Evolutionary conservation across 2,113 vertebrate species (phyloP).

Genomic region (Galbula dea): DNA sequence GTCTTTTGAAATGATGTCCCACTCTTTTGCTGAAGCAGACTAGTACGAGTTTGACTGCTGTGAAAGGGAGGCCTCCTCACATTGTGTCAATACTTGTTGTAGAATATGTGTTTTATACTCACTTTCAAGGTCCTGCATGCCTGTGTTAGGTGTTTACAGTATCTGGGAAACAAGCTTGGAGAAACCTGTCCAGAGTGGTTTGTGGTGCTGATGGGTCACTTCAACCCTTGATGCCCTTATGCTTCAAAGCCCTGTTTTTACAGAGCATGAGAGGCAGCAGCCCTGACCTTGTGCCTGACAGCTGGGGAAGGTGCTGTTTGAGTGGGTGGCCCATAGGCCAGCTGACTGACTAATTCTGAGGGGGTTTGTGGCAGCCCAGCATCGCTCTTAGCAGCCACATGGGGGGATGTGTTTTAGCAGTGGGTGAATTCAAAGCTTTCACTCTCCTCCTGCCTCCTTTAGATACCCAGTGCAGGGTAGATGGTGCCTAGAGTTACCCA

Average conservation of each 20-base stretch:
- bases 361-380: neutral
- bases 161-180: neutral
- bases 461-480: too few species aligned
- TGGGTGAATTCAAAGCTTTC: neutral
- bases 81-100: accelerated
- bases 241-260: neutral
- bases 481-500: neutral
- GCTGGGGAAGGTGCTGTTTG: neutral
- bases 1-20: neutral
- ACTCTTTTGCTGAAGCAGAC: neutral
- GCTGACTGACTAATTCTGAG: neutral
- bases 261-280: neutral
- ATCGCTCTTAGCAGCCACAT: neutral
- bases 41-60: neutral
- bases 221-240: neutral
- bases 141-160: accelerated
- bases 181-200: neutral
- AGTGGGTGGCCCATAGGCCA: neutral
- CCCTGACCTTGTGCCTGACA: neutral
- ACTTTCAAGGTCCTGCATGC: neutral
- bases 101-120: neutral
- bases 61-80: neutral
- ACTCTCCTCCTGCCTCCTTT: neutral
- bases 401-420: neutral
- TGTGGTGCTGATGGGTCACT: neutral